phyloP scores from a whole-genome alignment of 2,888 invertebrate genomes.

The Allolobophora icterica region DNA sequence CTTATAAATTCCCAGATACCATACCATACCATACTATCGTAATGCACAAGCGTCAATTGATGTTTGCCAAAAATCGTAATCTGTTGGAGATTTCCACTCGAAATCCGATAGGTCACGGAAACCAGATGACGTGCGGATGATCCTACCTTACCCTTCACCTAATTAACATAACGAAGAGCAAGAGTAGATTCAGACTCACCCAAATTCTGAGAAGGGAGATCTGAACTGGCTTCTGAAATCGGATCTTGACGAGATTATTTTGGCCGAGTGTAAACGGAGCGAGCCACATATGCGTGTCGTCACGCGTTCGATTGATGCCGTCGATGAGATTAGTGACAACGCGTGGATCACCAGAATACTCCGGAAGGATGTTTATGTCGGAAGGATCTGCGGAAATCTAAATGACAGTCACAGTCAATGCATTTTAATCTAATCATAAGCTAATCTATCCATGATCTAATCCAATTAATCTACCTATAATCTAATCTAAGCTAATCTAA shows the following conservation, averaged over 20 bases:
- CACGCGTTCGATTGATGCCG: slow-evolving; percentile 77
- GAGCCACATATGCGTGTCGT: slow-evolving; percentile 81
- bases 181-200: slow-evolving; percentile 68
- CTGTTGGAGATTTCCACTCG: neutral
- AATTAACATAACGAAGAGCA: neutral
- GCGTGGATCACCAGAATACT: slow-evolving; percentile 73
- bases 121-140: no score
- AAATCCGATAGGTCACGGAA: neutral
- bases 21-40: no score
- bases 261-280: slow-evolving; percentile 73
- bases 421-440: no score
- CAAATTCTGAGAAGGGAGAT: slow-evolving; percentile 76
- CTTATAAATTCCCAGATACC: no score
- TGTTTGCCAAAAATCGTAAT: neutral
- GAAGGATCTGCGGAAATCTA: slow-evolving; percentile 70
- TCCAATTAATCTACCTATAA: neutral
- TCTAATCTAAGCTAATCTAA: neutral
- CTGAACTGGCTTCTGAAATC: slow-evolving; percentile 69
- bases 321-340: slow-evolving; percentile 74
- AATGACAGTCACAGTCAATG: neutral
- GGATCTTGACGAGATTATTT: slow-evolving; percentile 72
- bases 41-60: neutral
- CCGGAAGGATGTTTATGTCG: slow-evolving; percentile 74
- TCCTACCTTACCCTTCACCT: neutral
- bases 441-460: no score